Percentiles rank a stretch among this genome's conserved stretches.
Evolutionary conservation across 2,113 vertebrate species (phyloP).

Genomic region (Ranitomeya imitator): DNA sequence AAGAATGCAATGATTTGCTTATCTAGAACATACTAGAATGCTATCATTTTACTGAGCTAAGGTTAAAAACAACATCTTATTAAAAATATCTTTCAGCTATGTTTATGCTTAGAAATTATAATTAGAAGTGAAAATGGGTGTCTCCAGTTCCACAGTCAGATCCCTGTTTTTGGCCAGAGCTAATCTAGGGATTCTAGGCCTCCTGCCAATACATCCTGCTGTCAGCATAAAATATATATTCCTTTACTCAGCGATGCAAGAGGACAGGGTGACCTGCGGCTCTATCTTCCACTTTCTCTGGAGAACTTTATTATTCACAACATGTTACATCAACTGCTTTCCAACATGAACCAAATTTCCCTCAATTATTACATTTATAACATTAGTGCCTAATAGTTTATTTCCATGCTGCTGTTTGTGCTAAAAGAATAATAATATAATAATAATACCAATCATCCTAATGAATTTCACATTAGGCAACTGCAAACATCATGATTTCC

Average conservation of each 20-base stretch:
- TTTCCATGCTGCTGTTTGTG: not conserved
- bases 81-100: not conserved
- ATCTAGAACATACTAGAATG: not conserved
- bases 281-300: constrained; percentile 26
- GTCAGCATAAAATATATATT: constrained; percentile 51
- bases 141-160: not conserved
- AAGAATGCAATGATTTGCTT: not conserved
- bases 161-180: constrained; percentile 3
- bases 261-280: constrained; percentile 39
- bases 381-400: constrained; percentile 6
- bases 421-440: too few relatives aligned
- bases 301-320: constrained; percentile 52
- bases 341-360: not conserved
- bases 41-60: not conserved
- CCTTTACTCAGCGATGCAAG: constrained; percentile 31
- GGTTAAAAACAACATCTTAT: not conserved
- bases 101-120: not conserved
- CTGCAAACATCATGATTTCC: not conserved
- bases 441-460: not conserved
- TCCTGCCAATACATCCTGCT: constrained; percentile 40
- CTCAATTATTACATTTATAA: not conserved
- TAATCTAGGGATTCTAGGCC: constrained; percentile 37
- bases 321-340: constrained; percentile 19
- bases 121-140: constrained; percentile 36
- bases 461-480: not conserved